Evolutionary conservation across 2,797 vertebrate genomes (phyloP), one percentile per base, ranked within the genome.

Genomic region (Fistularia tabacaria): DNA sequence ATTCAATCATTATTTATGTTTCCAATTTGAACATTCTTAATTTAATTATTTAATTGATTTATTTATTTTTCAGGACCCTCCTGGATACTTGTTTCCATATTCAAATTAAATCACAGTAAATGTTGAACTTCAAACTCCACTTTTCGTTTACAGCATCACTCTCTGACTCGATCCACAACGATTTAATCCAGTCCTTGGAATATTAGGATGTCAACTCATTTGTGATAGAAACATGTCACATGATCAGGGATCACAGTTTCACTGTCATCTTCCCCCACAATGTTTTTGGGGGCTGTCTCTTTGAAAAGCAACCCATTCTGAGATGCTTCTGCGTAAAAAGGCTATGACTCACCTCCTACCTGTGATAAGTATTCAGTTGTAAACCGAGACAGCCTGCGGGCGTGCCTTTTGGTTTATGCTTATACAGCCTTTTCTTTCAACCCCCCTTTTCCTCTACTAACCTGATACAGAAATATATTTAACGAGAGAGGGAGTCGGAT

Each of bases 401-500:
- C 76, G 71, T 76, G 80, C 77, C 78, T 82, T 81, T 75, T 84
- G 71, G 78, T 83, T 64, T 84, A 88, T 88, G 83, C 79, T 88
- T 88, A 89, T 90, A 81, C 77, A 78, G 74, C 74, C 59, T 74
- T 77, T 74, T 76, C 73, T 71, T 71, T 68, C 56, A 47, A 54
- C 63, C 74, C 66, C 73, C 71, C 56, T 64, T 58, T 68, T 66
- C 77, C 66, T 69, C 36, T 45, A 79, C 77, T 85, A 81, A 87
- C 83, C 80, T 59, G 57, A 79, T 81, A 86, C 81, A 87, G 87
- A 84, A 89, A 88, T 87, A 83, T 81, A 86, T 85, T 85, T 73
- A 81, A 77, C 80, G 73, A 38, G 51, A 76, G 66, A 63, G 57
- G 51, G 59, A 71, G 66, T 61, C 13, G 1, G 61, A 74, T 80